Evolutionary conservation across 2,888 invertebrate genomes (phyloP), one percentile per base, ranked within the genome.

Genomic region (Polylopha cassiicola): DNA sequence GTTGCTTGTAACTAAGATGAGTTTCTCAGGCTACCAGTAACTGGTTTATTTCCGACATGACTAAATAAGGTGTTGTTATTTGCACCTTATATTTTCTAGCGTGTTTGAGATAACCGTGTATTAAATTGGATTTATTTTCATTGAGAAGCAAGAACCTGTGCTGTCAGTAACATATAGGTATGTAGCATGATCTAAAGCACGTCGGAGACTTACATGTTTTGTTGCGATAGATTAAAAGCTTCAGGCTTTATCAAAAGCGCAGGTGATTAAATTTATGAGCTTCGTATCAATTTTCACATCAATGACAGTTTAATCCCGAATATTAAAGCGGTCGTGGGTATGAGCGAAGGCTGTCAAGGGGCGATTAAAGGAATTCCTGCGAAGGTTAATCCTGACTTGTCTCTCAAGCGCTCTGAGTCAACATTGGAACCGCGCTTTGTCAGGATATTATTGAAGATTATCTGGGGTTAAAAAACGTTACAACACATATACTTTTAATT

Each of bases 11-110:
- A 65, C 71, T 62, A 56, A 43, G 50, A 45, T 49, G 48, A 61
- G 70, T 80, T 84, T 82, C 84, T 81, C 81, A 82, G 73, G 76
- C 78, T 73, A 68, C 72, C 54, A 60, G 65, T 51, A 65, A 78
- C 79, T 74, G 65, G 80, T 77, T 72, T 61, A 61, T 72, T 74
- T 76, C 77, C 76, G 65, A 70, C 68, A 72, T 65, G 53, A 57
- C 78, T 77, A 72, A 73, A 80, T 78, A 79, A 67, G 77, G 81
- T 62, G 58, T 59, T 71, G 65, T 65, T 73, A 74, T 77, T 78
- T 77, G 64, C 74, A 73, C 77, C 68, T 75, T 60, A 72, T 68
- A 73, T 68, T 68, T 72, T 68, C 62, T 60, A 51, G 52, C 48
- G 46, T 49, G 42, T 32, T 55, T 53, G 46, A 54, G 59, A 50